A percentile compares a stretch with the other conserved stretches of the same genome.
phyloP scores from a whole-genome alignment of 2,113 vertebrate species.

The Eurystomus gularis region DNA sequence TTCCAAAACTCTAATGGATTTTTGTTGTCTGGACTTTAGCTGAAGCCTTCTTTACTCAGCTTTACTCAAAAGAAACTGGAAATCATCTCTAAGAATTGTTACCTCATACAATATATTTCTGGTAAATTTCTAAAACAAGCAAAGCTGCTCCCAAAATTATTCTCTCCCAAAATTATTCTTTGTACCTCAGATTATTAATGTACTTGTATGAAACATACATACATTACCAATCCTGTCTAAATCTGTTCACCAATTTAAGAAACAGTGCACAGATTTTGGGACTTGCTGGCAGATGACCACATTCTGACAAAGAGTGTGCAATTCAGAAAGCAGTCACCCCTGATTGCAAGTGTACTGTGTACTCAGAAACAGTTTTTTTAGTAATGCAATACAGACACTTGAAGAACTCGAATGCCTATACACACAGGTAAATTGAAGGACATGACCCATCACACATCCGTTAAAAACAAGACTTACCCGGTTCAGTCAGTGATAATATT shows the following conservation, averaged over 20 bases:
- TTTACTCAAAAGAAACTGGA: background rate
- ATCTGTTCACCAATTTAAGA: background rate
- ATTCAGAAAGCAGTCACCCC: background rate
- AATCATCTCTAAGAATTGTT: background rate
- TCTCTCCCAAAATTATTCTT: background rate
- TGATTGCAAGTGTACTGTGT: background rate
- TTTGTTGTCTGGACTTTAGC: background rate
- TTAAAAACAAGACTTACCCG: background rate
- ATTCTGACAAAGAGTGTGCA: background rate
- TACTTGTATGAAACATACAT: background rate
- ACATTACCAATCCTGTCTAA: background rate
- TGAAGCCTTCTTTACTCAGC: background rate
- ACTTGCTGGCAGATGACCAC: background rate
- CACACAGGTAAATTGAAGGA: background rate
- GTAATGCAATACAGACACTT: background rate
- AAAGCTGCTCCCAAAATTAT: background rate
- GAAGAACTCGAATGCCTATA: background rate
- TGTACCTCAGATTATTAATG: background rate
- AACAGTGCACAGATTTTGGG: background rate
- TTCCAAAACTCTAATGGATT: background rate
- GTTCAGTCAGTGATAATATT: background rate
- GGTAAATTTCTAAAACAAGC: background rate
- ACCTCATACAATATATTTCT: background rate
- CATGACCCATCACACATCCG: accelerated
- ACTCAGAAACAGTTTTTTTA: background rate